Evolutionary conservation across 2,797 vertebrate genomes (phyloP).

Genomic region (Acomys russatus): DNA sequence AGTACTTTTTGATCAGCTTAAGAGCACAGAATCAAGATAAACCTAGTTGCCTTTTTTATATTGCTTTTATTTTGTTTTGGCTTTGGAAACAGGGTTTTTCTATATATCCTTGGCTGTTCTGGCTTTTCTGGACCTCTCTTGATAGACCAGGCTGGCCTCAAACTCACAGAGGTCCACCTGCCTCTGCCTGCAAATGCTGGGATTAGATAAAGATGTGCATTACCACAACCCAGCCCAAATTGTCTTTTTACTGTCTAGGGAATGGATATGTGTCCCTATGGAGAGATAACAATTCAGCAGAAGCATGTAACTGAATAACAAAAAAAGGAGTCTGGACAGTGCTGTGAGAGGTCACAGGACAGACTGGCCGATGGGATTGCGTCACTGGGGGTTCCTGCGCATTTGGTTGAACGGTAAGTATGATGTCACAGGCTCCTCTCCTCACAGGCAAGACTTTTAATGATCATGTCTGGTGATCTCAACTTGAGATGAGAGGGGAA

Average conservation of each 20-base stretch:
- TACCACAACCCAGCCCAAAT: neutral
- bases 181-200: too few species aligned
- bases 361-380: neutral
- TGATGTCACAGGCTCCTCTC: neutral
- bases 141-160: too few species aligned
- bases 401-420: neutral
- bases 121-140: too few species aligned
- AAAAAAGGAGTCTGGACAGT: neutral
- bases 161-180: too few species aligned
- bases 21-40: constrained; percentile 8
- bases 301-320: neutral
- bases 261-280: neutral
- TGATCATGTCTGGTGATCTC: neutral
- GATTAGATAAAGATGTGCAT: too few species aligned
- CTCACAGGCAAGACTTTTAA: neutral
- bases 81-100: too few species aligned
- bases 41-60: neutral
- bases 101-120: too few species aligned
- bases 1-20: neutral
- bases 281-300: neutral
- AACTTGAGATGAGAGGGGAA: neutral
- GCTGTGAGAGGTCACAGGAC: neutral
- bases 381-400: neutral
- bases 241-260: neutral
- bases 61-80: too few species aligned